These are phyloP conservation scores for Casuarius casuarius DNA, from an alignment of 2,113 vertebrate genomes.

Conservation along the genomic window DNA sequence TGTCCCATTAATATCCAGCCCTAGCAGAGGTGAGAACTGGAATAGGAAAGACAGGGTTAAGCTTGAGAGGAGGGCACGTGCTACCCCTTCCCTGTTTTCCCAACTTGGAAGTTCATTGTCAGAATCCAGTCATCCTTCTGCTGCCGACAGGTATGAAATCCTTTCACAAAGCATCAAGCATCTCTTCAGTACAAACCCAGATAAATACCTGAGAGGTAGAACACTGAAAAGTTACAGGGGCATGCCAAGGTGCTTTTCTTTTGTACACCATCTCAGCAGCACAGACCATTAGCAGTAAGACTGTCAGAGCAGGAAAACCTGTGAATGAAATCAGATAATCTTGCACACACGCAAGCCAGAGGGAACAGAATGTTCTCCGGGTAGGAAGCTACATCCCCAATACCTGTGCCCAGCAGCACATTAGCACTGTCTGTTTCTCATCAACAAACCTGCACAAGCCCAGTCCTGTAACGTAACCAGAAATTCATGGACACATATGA, in stretches of 20 bases:
- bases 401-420: background rate
- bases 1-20: background rate
- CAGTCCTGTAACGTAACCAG: background rate
- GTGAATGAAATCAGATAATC: background rate
- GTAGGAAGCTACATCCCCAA: background rate
- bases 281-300: background rate
- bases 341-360: background rate
- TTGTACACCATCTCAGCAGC: background rate
- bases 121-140: background rate
- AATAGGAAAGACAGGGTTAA: background rate
- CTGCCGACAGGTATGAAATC: background rate
- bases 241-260: accelerated
- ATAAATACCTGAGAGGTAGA: background rate
- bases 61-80: background rate
- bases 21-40: background rate
- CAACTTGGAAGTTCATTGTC: background rate
- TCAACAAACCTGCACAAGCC: background rate
- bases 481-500: background rate
- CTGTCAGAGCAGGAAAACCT: background rate
- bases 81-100: background rate
- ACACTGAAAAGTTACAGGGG: background rate
- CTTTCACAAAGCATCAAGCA: background rate
- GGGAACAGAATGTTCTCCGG: background rate
- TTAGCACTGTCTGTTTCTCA: background rate
- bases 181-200: background rate